Conservation (phyloP, 2,888 invertebrate genomes). For the Scaptomyza tumidula region DNA sequence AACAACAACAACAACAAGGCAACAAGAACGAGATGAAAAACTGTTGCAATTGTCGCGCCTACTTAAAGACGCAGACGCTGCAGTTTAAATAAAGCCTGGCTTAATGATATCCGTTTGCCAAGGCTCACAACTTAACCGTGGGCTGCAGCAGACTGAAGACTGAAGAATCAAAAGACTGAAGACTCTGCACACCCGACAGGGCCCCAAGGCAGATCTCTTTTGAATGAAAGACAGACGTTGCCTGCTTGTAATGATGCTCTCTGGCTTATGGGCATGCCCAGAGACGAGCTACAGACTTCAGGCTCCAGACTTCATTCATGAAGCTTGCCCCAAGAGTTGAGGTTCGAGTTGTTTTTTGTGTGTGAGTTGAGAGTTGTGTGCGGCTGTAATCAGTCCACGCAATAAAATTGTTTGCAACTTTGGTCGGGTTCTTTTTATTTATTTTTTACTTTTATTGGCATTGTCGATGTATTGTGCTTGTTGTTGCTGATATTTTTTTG, state of each 20-base stretch:
- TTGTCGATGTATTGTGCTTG: conserved; percentile 33
- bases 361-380: conserved; percentile 43
- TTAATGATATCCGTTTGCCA: conserved; percentile 73
- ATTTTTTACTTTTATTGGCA: conserved; percentile 65
- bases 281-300: conserved; percentile 33
- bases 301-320: conserved; percentile 63
- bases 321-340: conserved; percentile 60
- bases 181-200: conserved; percentile 32
- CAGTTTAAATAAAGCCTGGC: conserved; percentile 78
- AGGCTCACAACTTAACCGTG: conserved; percentile 53
- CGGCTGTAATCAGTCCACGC: conserved; percentile 81
- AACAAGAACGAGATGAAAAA: conserved; percentile 51
- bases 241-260: conserved; percentile 52
- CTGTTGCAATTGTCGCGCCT: conserved; percentile 80
- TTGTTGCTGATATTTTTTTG: conserved; percentile 24
- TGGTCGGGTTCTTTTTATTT: conserved; percentile 56
- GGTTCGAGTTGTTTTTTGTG: conserved; percentile 13
- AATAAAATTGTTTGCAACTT: conserved; percentile 77
- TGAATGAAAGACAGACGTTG: conserved; percentile 57
- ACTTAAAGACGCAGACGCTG: conserved; percentile 65
- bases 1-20: no score
- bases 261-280: conserved; percentile 37
- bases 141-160: conserved; percentile 39
- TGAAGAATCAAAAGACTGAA: conserved; percentile 30
- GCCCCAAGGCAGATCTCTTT: conserved; percentile 25